These are phyloP conservation scores for Phenganax subtilis DNA, from an alignment of 92 coral and sea anemone species.

Conservation along the genomic window DNA sequence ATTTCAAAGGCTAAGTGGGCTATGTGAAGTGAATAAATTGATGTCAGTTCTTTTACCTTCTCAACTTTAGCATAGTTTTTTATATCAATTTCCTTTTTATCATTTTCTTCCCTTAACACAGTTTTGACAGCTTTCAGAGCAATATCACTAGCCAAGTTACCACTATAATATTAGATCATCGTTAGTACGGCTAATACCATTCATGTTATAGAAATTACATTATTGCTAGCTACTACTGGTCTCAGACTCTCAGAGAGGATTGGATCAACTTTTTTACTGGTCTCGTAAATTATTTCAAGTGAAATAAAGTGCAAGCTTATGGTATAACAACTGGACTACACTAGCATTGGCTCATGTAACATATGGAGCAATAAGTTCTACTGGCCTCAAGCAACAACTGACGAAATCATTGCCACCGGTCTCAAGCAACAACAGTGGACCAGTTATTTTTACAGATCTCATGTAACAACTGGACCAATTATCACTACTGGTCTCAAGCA, in stretches of 20 bases:
- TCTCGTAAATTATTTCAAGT: background rate
- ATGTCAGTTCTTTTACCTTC: conserved; percentile 55
- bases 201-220: background rate
- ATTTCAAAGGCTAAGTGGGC: background rate
- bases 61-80: conserved; percentile 98
- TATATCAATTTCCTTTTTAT: conserved; percentile 91
- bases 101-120: conserved; percentile 81
- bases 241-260: too few relatives aligned
- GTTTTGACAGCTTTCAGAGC: conserved; percentile 94
- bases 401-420: too few relatives aligned
- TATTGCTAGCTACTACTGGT: background rate
- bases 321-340: too few relatives aligned
- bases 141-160: conserved; percentile 89
- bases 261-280: background rate
- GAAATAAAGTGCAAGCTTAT: too few relatives aligned
- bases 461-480: background rate
- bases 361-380: too few relatives aligned
- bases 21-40: background rate
- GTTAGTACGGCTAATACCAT: background rate
- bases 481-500: background rate
- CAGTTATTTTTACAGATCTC: too few relatives aligned
- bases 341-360: too few relatives aligned
- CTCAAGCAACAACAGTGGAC: too few relatives aligned
- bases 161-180: conserved; percentile 55
- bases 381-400: too few relatives aligned